Evolutionary conservation across 2,797 vertebrate genomes (phyloP).

Genomic region (Accipiter fasciatus): DNA sequence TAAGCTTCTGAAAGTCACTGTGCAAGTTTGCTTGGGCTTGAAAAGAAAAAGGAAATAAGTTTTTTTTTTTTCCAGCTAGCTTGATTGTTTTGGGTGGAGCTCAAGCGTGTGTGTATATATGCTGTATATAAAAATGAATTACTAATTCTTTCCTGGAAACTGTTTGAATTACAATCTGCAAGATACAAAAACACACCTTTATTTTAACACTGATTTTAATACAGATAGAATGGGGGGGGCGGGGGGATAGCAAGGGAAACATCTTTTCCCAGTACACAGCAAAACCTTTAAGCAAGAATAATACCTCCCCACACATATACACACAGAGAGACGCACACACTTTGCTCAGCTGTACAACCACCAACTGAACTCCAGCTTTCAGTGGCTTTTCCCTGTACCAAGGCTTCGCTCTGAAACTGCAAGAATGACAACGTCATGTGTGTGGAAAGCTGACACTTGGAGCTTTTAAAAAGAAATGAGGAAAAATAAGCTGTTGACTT

Average conservation of each 20-base stretch:
- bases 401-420: constrained; percentile 32
- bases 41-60: constrained; percentile 66
- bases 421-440: constrained; percentile 73
- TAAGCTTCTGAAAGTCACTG: constrained; percentile 31
- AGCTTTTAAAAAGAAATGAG: constrained; percentile 73
- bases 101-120: constrained; percentile 40
- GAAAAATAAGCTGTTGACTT: constrained; percentile 78
- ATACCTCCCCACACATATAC: constrained; percentile 3
- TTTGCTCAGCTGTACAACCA: constrained; percentile 15
- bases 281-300: constrained; percentile 47
- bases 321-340: not conserved
- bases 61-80: constrained; percentile 61
- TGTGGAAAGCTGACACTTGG: constrained; percentile 75
- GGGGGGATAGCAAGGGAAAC: not conserved
- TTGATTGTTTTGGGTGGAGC: constrained; percentile 57
- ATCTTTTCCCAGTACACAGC: constrained; percentile 26
- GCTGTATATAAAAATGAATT: constrained; percentile 69
- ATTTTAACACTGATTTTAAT: constrained; percentile 67
- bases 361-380: constrained; percentile 43
- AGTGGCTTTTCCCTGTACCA: constrained; percentile 47
- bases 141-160: constrained; percentile 78
- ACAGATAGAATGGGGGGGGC: not conserved
- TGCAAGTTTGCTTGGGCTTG: constrained; percentile 49
- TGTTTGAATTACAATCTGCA: constrained; percentile 77
- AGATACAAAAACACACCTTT: constrained; percentile 75